A percentile compares a stretch with the other conserved stretches of the same genome.
Conservation (phyloP, 2,797 vertebrate genomes). For the Acropternis orthonyx region DNA sequence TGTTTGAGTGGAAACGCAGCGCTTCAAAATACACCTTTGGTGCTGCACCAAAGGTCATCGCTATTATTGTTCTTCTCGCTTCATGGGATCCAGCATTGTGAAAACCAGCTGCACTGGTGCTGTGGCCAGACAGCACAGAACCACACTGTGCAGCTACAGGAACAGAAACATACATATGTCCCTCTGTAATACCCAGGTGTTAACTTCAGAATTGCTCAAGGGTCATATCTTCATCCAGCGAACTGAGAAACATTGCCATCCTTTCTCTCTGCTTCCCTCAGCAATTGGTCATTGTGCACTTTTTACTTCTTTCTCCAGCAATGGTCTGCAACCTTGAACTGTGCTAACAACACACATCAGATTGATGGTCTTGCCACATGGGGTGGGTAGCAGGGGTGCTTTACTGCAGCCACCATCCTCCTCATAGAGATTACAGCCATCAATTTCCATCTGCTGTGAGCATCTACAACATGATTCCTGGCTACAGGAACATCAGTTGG, state of each 20-base stretch:
- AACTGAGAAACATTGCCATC: not conserved
- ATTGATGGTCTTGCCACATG: not conserved
- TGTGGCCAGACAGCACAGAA: not conserved
- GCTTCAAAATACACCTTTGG: not conserved
- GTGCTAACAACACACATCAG: not conserved
- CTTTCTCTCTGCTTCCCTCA: not conserved
- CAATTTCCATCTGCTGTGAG: conserved; percentile 16
- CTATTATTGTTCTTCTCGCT: accelerated
- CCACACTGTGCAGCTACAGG: not conserved
- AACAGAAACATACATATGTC: accelerated
- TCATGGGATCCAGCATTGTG: accelerated
- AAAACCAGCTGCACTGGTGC: not conserved
- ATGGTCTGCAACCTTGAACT: not conserved
- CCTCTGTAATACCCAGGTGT: not conserved
- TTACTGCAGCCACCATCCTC: not conserved
- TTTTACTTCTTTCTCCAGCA: not conserved
- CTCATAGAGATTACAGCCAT: conserved; percentile 17
- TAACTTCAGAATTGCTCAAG: not conserved
- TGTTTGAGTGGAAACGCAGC: not conserved
- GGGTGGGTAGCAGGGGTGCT: not conserved
- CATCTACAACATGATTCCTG: not conserved
- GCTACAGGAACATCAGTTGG: not conserved
- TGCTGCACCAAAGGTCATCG: not conserved
- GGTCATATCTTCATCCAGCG: not conserved
- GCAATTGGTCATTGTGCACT: not conserved